Conservation (phyloP, 2,113 vertebrate species). For the Dissostichus mawsoni region DNA sequence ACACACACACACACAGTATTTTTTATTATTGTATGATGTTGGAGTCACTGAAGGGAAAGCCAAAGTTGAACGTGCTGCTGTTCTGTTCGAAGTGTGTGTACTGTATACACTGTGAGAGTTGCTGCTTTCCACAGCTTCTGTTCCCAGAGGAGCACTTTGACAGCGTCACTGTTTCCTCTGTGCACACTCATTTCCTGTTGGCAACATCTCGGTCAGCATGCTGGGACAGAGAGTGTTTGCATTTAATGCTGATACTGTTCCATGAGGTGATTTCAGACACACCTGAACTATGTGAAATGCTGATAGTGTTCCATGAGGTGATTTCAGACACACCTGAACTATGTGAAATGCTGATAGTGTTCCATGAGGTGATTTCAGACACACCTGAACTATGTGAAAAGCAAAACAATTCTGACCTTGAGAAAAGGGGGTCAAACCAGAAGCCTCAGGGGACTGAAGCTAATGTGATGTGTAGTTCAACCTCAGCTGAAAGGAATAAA, state of each 20-base stretch:
- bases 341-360: background rate
- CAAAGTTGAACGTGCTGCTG: no score
- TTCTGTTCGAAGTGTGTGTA: background rate
- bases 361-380: background rate
- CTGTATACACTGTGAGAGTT: background rate
- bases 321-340: background rate
- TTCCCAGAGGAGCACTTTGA: constrained; percentile 38
- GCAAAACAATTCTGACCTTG: background rate
- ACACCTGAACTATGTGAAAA: background rate
- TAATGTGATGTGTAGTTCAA: constrained; percentile 45
- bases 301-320: background rate
- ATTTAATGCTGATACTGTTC: background rate
- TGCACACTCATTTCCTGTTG: constrained; percentile 47
- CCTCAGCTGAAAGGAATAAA: constrained; percentile 20
- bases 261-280: background rate
- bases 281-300: background rate
- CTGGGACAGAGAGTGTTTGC: background rate
- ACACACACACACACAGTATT: no score
- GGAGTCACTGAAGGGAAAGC: no score
- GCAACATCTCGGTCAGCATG: constrained; percentile 32
- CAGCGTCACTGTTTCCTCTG: constrained; percentile 60
- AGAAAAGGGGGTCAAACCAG: background rate
- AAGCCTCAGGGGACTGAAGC: background rate
- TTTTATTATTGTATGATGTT: no score
- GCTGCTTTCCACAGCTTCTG: background rate